A percentile compares a stretch with the other conserved stretches of the same genome.
phyloP scores from a whole-genome alignment of 2,113 vertebrate genomes.

The Ramphastos sulfuratus region DNA sequence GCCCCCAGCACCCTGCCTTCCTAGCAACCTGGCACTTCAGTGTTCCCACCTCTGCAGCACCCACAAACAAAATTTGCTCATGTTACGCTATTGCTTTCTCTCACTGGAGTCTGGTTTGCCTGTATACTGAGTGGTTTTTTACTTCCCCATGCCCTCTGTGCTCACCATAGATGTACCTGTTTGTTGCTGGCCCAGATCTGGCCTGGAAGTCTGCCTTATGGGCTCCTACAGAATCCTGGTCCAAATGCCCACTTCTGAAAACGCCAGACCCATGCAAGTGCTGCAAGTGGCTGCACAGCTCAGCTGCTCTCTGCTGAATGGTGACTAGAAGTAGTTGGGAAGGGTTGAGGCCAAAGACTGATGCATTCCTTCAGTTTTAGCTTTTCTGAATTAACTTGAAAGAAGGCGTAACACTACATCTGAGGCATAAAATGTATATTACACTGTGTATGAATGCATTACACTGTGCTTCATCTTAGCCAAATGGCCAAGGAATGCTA shows the following conservation, averaged over 20 bases:
- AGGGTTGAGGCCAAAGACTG: background rate
- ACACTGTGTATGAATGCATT: rapidly evolving
- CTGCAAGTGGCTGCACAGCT: rapidly evolving
- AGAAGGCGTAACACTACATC: background rate
- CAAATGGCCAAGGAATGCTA: background rate
- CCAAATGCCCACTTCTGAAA: background rate
- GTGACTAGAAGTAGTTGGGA: rapidly evolving
- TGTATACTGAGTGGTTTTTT: background rate
- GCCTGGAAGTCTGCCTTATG: background rate
- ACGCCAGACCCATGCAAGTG: rapidly evolving
- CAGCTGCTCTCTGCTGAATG: rapidly evolving
- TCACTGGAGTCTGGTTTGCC: background rate
- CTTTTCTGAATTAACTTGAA: background rate
- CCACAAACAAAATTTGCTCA: background rate
- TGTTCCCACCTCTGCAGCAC: rapidly evolving
- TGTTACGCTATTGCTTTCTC: background rate
- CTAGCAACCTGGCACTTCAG: background rate
- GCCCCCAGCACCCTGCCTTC: background rate
- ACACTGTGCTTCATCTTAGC: background rate
- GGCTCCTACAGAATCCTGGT: background rate
- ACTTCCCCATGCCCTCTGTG: background rate
- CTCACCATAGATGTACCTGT: rapidly evolving
- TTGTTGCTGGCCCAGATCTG: background rate
- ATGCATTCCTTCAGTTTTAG: background rate
- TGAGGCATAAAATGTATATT: background rate